Percentiles rank a stretch among this genome's conserved stretches.
Conservation (phyloP, 2,113 vertebrate genomes). For the Antigone vipio region DNA sequence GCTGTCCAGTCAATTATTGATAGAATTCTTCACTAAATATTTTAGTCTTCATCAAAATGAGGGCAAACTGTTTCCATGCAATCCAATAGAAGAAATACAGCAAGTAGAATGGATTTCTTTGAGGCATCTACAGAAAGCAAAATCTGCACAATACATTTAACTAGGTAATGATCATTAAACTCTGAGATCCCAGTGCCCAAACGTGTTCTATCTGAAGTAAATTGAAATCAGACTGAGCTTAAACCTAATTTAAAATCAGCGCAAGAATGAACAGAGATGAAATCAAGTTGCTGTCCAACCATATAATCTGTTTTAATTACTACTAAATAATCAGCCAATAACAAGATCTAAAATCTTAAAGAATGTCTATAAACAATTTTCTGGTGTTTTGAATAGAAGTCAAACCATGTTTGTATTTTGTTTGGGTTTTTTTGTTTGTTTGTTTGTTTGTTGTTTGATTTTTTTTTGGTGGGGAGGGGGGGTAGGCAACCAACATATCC, state of each 20-base stretch:
- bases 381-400: not conserved
- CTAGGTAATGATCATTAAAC: not conserved
- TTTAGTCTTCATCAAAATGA: slow-evolving; percentile 34
- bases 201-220: not conserved
- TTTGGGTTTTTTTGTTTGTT: not conserved
- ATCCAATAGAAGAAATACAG: not conserved
- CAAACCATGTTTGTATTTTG: not conserved
- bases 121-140: slow-evolving; percentile 25
- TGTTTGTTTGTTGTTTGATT: no score
- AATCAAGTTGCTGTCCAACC: not conserved
- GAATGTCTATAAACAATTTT: not conserved
- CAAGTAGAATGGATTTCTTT: not conserved
- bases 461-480: no score
- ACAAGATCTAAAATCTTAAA: not conserved
- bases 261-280: not conserved
- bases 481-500: not conserved
- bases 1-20: slow-evolving; percentile 17
- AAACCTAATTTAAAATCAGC: not conserved
- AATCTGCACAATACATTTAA: not conserved
- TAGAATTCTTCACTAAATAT: slow-evolving; percentile 8
- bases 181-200: not conserved
- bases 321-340: not conserved
- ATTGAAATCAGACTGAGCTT: not conserved
- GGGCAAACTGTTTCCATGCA: not conserved
- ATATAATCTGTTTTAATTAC: not conserved